Conservation (phyloP, 2,113 vertebrate genomes). For the Chitala chitala region DNA sequence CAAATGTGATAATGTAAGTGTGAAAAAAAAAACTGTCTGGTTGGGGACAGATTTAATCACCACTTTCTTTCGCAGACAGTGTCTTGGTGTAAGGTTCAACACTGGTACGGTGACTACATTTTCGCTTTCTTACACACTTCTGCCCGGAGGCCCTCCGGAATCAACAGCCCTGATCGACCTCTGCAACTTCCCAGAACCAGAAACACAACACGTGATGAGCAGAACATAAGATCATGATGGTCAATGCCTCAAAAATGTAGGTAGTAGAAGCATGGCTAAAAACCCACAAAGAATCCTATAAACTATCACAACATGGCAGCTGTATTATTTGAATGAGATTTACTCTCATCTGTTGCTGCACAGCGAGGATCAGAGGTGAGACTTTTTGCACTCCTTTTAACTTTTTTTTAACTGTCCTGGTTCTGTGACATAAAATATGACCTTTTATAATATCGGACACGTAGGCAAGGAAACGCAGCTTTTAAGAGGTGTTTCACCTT, state of each 20-base stretch:
- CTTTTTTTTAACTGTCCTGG: slow-evolving; percentile 44
- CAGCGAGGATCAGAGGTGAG: slow-evolving; percentile 44
- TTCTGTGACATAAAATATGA: slow-evolving; percentile 40
- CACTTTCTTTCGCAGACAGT: slow-evolving; percentile 5
- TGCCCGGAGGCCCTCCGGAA: background rate
- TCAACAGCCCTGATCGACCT: background rate
- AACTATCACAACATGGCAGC: background rate
- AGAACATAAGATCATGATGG: background rate
- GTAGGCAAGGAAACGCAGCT: slow-evolving; percentile 50
- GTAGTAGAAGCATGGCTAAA: background rate
- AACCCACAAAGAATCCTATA: background rate
- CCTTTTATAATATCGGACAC: slow-evolving; percentile 49
- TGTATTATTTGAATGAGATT: background rate
- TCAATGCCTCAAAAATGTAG: background rate
- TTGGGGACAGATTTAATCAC: slow-evolving; percentile 59
- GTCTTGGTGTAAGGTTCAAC: slow-evolving; percentile 46
- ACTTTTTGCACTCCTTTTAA: slow-evolving; percentile 51
- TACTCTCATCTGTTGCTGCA: slow-evolving; percentile 35
- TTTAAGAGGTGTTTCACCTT: slow-evolving; percentile 1
- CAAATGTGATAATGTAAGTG: slow-evolving; percentile 64
- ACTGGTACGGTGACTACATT: slow-evolving; percentile 29
- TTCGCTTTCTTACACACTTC: background rate
- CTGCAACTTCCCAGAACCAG: background rate
- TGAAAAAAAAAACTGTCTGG: slow-evolving; percentile 47
- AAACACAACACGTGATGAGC: background rate